These are phyloP conservation scores for Galerucella nymphaeae DNA, from an alignment of 2,888 invertebrate species.

Conservation along the genomic window DNA sequence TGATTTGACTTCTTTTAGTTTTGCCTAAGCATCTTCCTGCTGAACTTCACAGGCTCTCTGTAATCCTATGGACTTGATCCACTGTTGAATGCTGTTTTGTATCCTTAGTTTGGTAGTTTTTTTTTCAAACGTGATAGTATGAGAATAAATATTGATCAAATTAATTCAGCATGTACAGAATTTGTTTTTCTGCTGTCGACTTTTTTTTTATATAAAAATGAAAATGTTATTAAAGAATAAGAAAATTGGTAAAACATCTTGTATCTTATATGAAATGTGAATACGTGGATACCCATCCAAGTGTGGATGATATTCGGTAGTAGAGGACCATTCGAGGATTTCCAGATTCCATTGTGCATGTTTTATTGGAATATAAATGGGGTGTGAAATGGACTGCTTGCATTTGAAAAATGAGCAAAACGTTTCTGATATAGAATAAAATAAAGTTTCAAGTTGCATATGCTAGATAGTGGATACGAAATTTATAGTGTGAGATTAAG, in stretches of 20 bases:
- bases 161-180: too few relatives aligned
- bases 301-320: slow-evolving; percentile 30
- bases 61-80: too few relatives aligned
- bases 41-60: too few relatives aligned
- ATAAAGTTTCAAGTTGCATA: slow-evolving; percentile 3
- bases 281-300: slow-evolving; percentile 16
- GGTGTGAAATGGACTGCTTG: slow-evolving; percentile 36
- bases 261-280: slow-evolving; percentile 11
- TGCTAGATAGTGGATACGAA: not conserved
- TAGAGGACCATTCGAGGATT: slow-evolving; percentile 35
- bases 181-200: not conserved
- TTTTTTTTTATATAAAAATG: not conserved
- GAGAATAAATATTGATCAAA: too few relatives aligned
- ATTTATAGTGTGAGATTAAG: not conserved
- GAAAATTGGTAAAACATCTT: slow-evolving; percentile 23
- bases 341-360: slow-evolving; percentile 35
- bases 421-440: slow-evolving; percentile 16
- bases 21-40: too few relatives aligned
- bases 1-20: too few relatives aligned
- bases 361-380: slow-evolving; percentile 36
- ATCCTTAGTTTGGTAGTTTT: too few relatives aligned
- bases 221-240: not conserved
- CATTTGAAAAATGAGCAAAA: slow-evolving; percentile 33
- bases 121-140: too few relatives aligned
- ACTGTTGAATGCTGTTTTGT: too few relatives aligned